Percentiles rank a stretch among this genome's conserved stretches.
phyloP scores from a whole-genome alignment of 2,113 vertebrate species.

The Apus apus region DNA sequence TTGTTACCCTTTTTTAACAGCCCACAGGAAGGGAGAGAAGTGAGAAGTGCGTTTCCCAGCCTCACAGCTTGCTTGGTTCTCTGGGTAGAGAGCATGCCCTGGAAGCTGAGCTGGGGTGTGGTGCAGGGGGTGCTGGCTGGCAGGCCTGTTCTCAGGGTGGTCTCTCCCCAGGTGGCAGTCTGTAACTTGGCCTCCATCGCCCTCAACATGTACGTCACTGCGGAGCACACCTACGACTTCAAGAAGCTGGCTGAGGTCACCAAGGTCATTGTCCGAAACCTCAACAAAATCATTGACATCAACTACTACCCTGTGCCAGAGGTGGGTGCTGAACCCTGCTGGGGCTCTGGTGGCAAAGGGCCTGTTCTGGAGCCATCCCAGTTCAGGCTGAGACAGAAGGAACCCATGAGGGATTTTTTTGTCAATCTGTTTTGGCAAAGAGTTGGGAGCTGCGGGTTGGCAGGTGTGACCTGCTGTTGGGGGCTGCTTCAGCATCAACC shows the following conservation, averaged over 20 bases:
- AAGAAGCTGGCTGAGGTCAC: conserved; percentile 89
- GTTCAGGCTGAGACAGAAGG: not conserved
- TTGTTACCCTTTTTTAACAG: fast-evolving
- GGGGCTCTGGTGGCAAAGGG: not conserved
- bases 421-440: no score
- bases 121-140: not conserved
- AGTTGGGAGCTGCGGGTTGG: no score
- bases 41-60: not conserved
- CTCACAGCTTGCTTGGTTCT: not conserved
- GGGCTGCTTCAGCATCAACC: not conserved
- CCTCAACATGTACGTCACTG: conserved; percentile 95
- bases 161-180: conserved; percentile 84
- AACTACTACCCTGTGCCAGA: conserved; percentile 94
- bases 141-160: not conserved
- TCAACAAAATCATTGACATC: conserved; percentile 98
- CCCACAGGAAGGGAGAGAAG: fast-evolving
- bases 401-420: fast-evolving
- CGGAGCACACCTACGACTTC: conserved; percentile 89
- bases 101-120: not conserved
- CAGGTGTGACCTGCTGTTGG: not conserved
- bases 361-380: not conserved
- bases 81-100: not conserved
- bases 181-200: conserved; percentile 96
- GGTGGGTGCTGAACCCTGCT: conserved; percentile 68
- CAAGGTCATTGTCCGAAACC: conserved; percentile 90